Evolutionary conservation across 2,113 vertebrate species (phyloP).

Genomic region (Notechis scutatus): DNA sequence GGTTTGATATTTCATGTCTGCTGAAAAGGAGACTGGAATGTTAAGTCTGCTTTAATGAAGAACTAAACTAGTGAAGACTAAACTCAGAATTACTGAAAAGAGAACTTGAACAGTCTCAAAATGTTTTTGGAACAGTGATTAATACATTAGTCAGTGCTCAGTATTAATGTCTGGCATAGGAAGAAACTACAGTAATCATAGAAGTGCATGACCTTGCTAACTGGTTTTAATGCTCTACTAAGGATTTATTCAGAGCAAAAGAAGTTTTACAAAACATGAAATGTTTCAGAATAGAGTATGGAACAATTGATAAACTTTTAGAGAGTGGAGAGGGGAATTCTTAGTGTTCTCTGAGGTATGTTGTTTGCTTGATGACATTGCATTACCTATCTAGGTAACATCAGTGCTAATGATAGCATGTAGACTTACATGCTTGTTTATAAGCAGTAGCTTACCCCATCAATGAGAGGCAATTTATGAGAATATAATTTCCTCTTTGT

Average conservation of each 20-base stretch:
- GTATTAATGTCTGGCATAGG: background rate
- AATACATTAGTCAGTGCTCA: slow-evolving; percentile 31
- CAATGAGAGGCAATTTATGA: background rate
- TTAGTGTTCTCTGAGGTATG: background rate
- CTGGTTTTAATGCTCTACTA: background rate
- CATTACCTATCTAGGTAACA: background rate
- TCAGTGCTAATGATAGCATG: background rate
- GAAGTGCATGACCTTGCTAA: background rate
- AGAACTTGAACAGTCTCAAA: slow-evolving; percentile 17
- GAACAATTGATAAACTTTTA: background rate
- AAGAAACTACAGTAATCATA: accelerated
- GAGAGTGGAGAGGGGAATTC: background rate
- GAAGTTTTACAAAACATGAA: background rate
- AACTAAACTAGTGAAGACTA: background rate
- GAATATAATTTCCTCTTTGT: background rate
- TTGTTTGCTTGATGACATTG: background rate
- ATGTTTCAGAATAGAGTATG: background rate
- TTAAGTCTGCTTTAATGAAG: background rate
- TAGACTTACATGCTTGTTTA: background rate
- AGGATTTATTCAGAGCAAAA: background rate
- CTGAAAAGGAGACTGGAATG: background rate
- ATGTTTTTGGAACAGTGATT: slow-evolving; percentile 27
- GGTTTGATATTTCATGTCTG: background rate
- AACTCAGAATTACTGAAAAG: background rate
- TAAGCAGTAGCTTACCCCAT: background rate